Evolutionary conservation across 2,797 vertebrate genomes (phyloP).

Genomic region (Galagoides demidoff): DNA sequence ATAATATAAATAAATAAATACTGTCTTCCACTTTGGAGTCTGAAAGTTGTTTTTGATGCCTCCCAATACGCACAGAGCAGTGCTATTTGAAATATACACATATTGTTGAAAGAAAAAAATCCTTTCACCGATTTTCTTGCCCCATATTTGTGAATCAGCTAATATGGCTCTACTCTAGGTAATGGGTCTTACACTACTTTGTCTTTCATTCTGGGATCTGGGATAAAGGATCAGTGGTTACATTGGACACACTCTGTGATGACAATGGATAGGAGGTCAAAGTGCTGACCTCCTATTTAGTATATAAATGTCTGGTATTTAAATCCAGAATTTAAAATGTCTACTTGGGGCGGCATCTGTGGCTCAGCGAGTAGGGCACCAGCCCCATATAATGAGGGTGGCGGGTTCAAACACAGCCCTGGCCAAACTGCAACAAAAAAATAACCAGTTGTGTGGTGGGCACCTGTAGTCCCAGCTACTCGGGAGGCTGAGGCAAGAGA

Average conservation of each 20-base stretch:
- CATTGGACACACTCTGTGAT: background rate
- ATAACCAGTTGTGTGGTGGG: no score
- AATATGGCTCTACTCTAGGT: background rate
- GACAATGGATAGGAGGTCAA: background rate
- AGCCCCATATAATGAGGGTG: no score
- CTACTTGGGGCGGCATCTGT: background rate
- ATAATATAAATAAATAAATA: background rate
- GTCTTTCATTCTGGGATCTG: background rate
- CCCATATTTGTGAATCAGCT: background rate
- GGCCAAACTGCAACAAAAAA: no score
- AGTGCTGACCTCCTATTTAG: background rate
- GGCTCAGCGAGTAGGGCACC: no score
- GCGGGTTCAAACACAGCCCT: no score
- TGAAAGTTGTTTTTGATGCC: background rate
- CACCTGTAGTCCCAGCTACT: no score
- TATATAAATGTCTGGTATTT: no score
- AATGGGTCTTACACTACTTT: background rate
- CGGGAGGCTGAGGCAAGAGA: no score
- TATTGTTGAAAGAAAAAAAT: no score
- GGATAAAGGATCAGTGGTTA: background rate
- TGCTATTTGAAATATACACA: background rate
- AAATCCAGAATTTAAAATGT: background rate
- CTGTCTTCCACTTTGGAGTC: background rate
- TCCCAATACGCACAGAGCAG: background rate
- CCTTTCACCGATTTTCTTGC: background rate